Conservation (phyloP, 2,888 invertebrate genomes). For the Drosophila melanosoma region DNA sequence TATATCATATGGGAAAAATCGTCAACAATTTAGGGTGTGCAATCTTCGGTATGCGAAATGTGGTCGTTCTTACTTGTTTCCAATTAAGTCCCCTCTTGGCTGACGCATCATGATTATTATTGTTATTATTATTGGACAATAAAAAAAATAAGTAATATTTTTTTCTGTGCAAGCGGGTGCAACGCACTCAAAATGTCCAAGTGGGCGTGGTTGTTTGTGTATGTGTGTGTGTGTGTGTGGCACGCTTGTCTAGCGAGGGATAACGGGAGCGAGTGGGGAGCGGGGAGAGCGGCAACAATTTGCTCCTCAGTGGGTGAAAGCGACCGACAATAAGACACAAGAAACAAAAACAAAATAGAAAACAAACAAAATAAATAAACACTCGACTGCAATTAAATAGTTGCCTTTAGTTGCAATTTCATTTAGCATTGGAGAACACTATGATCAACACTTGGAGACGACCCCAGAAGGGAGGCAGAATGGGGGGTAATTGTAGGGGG, state of each 20-base stretch:
- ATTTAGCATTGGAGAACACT: constrained; percentile 36
- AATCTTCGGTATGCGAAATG: background rate
- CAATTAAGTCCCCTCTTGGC: constrained; percentile 3
- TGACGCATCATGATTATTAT: constrained; percentile 41
- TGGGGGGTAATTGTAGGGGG: background rate
- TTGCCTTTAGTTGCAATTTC: constrained; percentile 49
- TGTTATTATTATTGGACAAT: constrained; percentile 43
- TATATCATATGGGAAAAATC: background rate
- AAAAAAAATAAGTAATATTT: constrained; percentile 13
- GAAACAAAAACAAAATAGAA: constrained; percentile 4
- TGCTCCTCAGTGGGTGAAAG: constrained; percentile 61
- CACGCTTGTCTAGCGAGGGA: constrained; percentile 72
- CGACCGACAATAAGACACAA: constrained; percentile 46
- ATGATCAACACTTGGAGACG: constrained; percentile 24
- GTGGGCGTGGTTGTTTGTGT: background rate
- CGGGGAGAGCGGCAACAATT: background rate
- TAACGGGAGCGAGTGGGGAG: constrained; percentile 34
- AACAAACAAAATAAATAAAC: constrained; percentile 19
- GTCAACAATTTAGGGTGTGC: background rate
- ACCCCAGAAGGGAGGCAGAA: no score
- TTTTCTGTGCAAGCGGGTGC: constrained; percentile 52
- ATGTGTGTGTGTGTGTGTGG: constrained; percentile 44
- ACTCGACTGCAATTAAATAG: constrained; percentile 22
- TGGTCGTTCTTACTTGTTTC: background rate
- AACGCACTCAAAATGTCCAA: constrained; percentile 54